Conservation (phyloP, 2,797 vertebrate species). For the Takifugu ocellatus region DNA sequence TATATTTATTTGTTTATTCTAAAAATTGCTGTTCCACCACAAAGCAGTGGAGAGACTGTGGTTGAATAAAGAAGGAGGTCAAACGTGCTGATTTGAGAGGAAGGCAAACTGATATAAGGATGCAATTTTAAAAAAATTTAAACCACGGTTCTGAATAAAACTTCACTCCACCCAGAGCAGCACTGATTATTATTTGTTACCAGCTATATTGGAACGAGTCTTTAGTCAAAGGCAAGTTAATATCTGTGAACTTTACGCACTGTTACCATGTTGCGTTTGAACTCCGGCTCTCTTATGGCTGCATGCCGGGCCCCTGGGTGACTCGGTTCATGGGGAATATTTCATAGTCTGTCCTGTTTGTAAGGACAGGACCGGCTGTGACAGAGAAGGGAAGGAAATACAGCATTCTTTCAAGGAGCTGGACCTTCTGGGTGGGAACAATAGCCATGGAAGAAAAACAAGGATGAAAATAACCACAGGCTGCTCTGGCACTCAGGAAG, state of each 20-base stretch:
- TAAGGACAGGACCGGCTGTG: constrained; percentile 29
- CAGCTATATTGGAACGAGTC: too few species aligned
- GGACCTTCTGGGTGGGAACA: constrained; percentile 62
- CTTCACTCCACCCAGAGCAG: too few species aligned
- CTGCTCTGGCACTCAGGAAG: constrained; percentile 31
- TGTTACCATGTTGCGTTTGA: constrained; percentile 17
- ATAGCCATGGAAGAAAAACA: constrained; percentile 67
- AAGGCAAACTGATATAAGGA: too few species aligned
- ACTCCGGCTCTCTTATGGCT: constrained; percentile 9
- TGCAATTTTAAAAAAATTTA: too few species aligned
- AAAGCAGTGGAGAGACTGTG: too few species aligned
- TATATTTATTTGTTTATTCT: too few species aligned
- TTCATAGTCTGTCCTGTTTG: constrained; percentile 54
- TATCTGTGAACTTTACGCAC: constrained; percentile 4
- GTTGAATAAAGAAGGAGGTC: too few species aligned
- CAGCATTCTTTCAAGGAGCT: constrained; percentile 68
- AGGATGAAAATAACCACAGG: constrained; percentile 62
- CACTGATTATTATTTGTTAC: too few species aligned
- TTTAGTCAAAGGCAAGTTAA: too few species aligned
- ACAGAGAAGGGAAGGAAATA: constrained; percentile 67
- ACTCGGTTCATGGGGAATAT: constrained; percentile 46
- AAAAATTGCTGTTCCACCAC: too few species aligned
- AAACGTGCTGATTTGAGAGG: too few species aligned
- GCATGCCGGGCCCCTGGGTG: constrained; percentile 23
- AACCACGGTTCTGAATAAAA: too few species aligned